Conservation (phyloP, 2,797 vertebrate genomes). For the Etheostoma perlongum region DNA sequence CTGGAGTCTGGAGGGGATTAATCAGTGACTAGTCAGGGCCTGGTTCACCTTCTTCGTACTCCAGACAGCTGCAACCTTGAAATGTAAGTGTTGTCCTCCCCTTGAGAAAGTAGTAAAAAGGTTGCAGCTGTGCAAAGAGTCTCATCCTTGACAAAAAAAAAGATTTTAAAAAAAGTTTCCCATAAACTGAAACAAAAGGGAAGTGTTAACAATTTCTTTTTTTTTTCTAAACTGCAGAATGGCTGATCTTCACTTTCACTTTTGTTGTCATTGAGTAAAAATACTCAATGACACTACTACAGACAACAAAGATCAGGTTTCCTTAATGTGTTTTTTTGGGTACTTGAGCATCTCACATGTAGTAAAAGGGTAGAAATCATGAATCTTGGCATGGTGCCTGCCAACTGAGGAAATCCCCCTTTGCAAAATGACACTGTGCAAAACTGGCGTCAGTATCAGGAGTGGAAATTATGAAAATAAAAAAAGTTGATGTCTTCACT, state of each 20-base stretch:
- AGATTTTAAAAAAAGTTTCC: background rate
- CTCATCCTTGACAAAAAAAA: too few species aligned
- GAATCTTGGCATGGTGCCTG: background rate
- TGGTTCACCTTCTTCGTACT: constrained; percentile 18
- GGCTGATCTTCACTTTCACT: constrained; percentile 62
- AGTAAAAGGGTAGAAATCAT: background rate
- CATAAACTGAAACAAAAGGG: background rate
- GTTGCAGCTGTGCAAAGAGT: background rate
- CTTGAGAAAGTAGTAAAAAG: background rate
- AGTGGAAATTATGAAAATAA: background rate
- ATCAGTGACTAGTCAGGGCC: constrained; percentile 62
- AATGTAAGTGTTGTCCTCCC: background rate
- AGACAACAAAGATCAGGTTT: background rate
- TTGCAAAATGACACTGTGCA: background rate
- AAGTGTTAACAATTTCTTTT: background rate
- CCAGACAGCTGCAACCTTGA: constrained; percentile 47
- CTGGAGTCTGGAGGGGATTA: constrained; percentile 53
- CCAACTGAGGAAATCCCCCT: background rate
- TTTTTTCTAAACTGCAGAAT: background rate
- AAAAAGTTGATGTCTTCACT: background rate
- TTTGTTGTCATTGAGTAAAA: constrained; percentile 61
- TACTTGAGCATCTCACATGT: constrained; percentile 9
- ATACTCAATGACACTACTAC: too few species aligned
- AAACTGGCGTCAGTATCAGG: background rate
- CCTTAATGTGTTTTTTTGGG: background rate